Base-by-base conservation (phyloP, 2,113 vertebrate species). In the Acrocephalus arundinaceus region DNA sequence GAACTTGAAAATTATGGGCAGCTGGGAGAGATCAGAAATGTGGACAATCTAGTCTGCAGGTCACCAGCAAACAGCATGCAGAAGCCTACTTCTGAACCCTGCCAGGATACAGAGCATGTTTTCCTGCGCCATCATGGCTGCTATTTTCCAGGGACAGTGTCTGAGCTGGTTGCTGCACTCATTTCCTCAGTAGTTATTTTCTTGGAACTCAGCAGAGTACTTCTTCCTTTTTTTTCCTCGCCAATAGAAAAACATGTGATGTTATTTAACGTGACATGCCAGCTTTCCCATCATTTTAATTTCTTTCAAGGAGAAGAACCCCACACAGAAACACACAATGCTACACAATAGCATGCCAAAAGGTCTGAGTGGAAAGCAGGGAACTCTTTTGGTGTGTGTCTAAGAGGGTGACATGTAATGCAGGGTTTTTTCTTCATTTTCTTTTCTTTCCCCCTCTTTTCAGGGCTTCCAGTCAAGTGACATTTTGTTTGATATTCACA, bases 401-500 rank as follows among this genome's bases (percentile, higher is more conserved):
- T 74, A 59, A 83, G 59, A 93, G 61, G 35, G 24, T 90, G 89
- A 88, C 46, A 83, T 39, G 75, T 41, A 88, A 83, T 45, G 51
- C 24, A 57, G 57, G 12, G 2, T 35, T 87, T 72, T 93, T 94
- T 62, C 71, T 66, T 68, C 3, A 18, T 93, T 91, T 91, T 68
- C 84, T 92, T 94, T 95, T 72, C 39, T 86, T 95, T 59, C 18
- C 20, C 27, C 37, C 17, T 88, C 67, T 79, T 80, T 86, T 65
- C 65, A 76, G 96, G 59, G 43, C 59, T 87, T 90, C 48, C 82
- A 92, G 78, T 92, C 78, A 96, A 96, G 67, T 67, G 93, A 89
- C 90, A 88, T 97, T 96, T 94, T 94, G 43, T 88, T 94, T 85
- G 87, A 95, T 89, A 91, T 82, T 96, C 95, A 94, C 94, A 90